These are phyloP conservation scores for Amphimallon solstitiale DNA, from an alignment of 2,888 invertebrate species.

Conservation along the genomic window DNA sequence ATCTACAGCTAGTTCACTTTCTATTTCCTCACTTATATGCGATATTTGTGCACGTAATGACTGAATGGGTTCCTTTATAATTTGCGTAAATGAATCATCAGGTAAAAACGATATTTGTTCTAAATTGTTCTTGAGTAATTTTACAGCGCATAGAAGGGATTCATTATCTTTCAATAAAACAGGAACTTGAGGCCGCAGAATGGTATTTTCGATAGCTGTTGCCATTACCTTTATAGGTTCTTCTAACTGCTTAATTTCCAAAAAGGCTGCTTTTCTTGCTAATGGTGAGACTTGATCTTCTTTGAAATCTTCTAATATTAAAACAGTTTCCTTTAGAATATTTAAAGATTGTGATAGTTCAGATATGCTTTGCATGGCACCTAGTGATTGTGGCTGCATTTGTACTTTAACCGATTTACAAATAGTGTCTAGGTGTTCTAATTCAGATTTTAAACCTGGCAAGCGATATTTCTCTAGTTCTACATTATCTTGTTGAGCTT, in stretches of 20 bases:
- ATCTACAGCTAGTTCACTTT: neutral
- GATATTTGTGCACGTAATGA: constrained; percentile 1
- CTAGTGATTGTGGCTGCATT: neutral
- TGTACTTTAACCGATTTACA: constrained; percentile 18
- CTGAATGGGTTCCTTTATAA: constrained; percentile 6
- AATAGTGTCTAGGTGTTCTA: constrained; percentile 2
- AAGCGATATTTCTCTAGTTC: neutral
- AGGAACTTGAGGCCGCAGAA: neutral
- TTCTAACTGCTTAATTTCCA: neutral
- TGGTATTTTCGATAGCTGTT: neutral
- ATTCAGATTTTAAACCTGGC: neutral
- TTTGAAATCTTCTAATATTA: neutral
- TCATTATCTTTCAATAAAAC: neutral
- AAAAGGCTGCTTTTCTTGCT: neutral
- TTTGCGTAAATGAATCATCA: neutral
- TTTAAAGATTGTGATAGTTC: neutral
- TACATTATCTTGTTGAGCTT: neutral
- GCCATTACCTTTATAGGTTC: constrained; percentile 17
- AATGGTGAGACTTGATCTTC: neutral
- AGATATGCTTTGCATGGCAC: constrained; percentile 14
- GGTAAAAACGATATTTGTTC: neutral
- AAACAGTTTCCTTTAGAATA: neutral
- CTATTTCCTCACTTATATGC: constrained; percentile 2
- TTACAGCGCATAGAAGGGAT: neutral
- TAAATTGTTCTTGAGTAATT: neutral